Conservation (phyloP, 2,113 vertebrate species). For the Podilymbus podiceps region DNA sequence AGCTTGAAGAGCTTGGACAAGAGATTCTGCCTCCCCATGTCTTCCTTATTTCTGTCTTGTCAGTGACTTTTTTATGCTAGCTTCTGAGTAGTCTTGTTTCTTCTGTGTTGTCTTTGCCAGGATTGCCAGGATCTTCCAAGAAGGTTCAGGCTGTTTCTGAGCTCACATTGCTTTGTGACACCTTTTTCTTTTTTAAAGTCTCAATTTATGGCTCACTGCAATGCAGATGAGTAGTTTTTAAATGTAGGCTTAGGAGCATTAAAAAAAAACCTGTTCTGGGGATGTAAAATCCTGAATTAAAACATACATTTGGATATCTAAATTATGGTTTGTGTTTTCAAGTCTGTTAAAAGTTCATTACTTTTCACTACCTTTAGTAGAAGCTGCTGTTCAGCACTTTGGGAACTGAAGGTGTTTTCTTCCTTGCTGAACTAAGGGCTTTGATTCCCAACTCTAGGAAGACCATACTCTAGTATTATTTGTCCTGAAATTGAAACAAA, state of each 20-base stretch:
- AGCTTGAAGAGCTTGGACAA: background rate
- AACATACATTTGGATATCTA: background rate
- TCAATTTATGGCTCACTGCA: background rate
- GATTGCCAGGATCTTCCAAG: background rate
- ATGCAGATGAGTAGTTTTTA: background rate
- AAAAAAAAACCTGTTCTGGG: background rate
- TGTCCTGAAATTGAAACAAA: constrained; percentile 2
- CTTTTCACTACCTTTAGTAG: background rate
- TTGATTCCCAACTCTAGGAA: background rate
- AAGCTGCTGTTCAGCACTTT: background rate
- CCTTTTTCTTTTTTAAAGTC: background rate
- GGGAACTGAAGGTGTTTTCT: background rate
- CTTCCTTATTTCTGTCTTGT: background rate
- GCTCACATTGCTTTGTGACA: background rate
- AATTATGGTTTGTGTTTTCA: constrained; percentile 9
- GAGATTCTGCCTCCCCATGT: background rate
- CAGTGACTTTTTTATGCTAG: background rate
- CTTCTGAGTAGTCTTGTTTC: background rate
- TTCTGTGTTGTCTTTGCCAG: background rate
- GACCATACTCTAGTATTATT: background rate
- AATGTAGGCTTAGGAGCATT: background rate
- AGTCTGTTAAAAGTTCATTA: background rate
- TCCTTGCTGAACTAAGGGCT: background rate
- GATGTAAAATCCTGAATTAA: background rate
- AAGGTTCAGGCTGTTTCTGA: background rate